These are phyloP conservation scores for Ochotona princeps DNA, from an alignment of 2,113 vertebrate species.

Conservation along the genomic window DNA sequence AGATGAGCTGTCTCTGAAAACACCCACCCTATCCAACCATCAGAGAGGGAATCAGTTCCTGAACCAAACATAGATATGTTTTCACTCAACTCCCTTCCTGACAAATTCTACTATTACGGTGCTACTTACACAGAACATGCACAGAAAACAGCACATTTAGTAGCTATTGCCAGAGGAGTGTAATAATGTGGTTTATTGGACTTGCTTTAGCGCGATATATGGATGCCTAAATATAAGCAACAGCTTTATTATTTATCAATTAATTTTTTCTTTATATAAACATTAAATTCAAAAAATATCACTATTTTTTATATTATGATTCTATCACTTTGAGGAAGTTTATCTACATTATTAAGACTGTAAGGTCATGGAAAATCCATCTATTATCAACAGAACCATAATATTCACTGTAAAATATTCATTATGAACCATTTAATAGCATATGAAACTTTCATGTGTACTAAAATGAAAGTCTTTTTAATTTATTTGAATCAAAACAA, in stretches of 20 bases:
- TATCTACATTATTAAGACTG: neutral
- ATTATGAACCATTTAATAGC: neutral
- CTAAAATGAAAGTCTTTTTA: constrained; percentile 28
- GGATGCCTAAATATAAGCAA: neutral
- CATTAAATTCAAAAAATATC: neutral
- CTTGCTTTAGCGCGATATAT: neutral
- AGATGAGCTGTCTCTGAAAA: neutral
- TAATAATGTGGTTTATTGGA: neutral
- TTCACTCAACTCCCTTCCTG: neutral
- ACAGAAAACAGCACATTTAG: neutral
- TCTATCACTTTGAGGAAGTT: neutral
- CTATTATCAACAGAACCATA: neutral
- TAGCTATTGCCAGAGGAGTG: neutral
- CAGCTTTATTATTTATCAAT: neutral
- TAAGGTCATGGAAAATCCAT: neutral
- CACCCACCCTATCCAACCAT: neutral
- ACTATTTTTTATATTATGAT: neutral
- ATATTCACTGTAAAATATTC: constrained; percentile 1
- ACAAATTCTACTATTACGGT: neutral
- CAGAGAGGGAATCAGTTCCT: neutral
- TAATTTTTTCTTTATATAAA: neutral
- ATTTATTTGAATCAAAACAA: constrained; percentile 48
- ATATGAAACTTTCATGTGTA: neutral
- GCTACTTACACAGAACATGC: neutral
- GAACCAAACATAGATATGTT: neutral